A percentile compares a stretch with the other conserved stretches of the same genome.
Evolutionary conservation across 2,888 invertebrate species (phyloP).

Genomic region (Anticlea derivata): DNA sequence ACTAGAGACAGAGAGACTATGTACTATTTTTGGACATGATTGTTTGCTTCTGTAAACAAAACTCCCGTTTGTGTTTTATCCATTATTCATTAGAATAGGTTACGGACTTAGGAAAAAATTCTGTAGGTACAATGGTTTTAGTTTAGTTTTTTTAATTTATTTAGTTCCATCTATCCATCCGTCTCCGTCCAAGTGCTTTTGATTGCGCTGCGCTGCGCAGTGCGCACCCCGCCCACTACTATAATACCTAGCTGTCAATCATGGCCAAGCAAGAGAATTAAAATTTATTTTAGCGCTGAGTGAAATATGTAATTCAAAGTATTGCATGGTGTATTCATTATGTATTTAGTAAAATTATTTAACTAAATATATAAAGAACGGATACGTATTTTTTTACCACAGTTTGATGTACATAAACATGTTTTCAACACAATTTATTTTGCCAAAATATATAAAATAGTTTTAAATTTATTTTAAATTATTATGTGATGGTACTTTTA

Average conservation of each 20-base stretch:
- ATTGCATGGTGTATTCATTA: neutral
- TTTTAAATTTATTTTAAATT: constrained; percentile 41
- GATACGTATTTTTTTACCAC: neutral
- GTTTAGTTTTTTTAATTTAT: neutral
- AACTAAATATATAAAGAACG: neutral
- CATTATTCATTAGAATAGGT: too few species aligned
- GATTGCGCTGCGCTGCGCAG: constrained; percentile 45
- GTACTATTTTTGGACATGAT: neutral
- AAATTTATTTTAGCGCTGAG: constrained; percentile 41
- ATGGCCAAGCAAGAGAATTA: constrained; percentile 41
- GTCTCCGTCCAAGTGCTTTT: constrained; percentile 51
- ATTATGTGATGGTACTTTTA: constrained; percentile 13
- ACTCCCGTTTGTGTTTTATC: too few species aligned
- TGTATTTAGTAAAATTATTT: neutral
- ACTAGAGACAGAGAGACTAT: too few species aligned
- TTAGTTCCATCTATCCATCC: neutral
- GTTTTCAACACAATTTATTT: constrained; percentile 13
- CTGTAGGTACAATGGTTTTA: too few species aligned
- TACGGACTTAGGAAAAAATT: too few species aligned
- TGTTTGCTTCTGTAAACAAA: too few species aligned
- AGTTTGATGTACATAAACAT: constrained; percentile 11
- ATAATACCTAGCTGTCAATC: constrained; percentile 72
- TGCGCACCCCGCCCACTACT: constrained; percentile 67
- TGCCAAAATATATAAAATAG: constrained; percentile 12
- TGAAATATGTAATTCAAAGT: constrained; percentile 18